Percentiles rank a stretch among this genome's conserved stretches.
Evolutionary conservation across 1,140 invertebrate genomes (phyloP).

Genomic region (Drosophila erecta): DNA sequence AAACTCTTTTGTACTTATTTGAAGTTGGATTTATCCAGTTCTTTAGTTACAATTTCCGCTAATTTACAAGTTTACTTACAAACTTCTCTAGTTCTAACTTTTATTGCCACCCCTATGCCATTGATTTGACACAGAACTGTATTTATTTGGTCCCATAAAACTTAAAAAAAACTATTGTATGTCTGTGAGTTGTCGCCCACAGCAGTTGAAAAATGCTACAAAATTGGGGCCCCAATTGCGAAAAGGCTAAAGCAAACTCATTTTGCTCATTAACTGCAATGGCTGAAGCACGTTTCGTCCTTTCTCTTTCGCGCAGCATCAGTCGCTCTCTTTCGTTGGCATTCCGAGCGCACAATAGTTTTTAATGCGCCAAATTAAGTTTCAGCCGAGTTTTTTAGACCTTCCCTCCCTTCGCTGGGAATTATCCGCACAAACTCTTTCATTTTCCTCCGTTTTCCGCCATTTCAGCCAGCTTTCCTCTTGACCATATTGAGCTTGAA

Average conservation of each 20-base stretch:
- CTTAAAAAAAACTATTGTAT: background rate
- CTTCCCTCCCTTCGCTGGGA: slow-evolving; percentile 17
- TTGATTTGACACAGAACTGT: slow-evolving; percentile 45
- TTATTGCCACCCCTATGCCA: background rate
- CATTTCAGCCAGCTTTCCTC: slow-evolving; percentile 3
- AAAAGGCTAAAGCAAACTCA: slow-evolving; percentile 29
- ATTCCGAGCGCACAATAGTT: slow-evolving; percentile 61
- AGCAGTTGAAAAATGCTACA: slow-evolving; percentile 16
- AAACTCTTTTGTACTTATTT: background rate
- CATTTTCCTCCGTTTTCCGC: slow-evolving; percentile 17
- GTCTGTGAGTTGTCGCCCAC: slow-evolving; percentile 34
- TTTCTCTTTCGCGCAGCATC: slow-evolving; percentile 10
- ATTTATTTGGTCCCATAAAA: slow-evolving; percentile 20
- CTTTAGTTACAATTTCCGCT: background rate
- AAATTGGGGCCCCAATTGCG: slow-evolving; percentile 41
- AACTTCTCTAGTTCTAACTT: too few species aligned
- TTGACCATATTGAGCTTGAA: slow-evolving; percentile 71
- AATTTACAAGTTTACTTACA: too few species aligned
- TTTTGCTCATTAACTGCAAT: slow-evolving; percentile 66
- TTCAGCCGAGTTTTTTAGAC: slow-evolving; percentile 37
- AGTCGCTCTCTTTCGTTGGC: slow-evolving; percentile 12
- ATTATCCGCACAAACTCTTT: slow-evolving; percentile 63
- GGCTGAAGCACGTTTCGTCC: slow-evolving; percentile 53
- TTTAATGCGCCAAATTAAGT: slow-evolving; percentile 80
- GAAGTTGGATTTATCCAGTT: background rate